Conservation (phyloP, 2,797 vertebrate genomes). For the Melopsittacus undulatus region DNA sequence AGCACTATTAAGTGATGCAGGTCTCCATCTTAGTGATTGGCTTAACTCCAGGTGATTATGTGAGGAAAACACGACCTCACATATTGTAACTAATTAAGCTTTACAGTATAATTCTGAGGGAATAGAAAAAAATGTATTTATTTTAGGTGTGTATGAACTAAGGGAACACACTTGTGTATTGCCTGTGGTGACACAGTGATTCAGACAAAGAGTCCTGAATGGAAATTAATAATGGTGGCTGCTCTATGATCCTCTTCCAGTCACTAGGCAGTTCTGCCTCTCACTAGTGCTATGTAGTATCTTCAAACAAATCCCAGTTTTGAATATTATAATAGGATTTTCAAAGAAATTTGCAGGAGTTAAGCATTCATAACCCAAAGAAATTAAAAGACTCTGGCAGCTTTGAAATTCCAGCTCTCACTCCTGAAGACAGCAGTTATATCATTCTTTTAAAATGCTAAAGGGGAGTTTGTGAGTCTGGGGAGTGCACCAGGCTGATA, state of each 20-base stretch:
- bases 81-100: neutral
- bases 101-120: neutral
- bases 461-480: neutral
- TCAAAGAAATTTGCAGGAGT: neutral
- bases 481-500: neutral
- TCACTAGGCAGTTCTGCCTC: neutral
- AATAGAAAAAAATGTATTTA: neutral
- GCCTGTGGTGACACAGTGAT: neutral
- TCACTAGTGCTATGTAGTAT: neutral
- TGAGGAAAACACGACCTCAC: neutral
- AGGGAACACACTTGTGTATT: neutral
- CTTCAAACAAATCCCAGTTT: slow-evolving; percentile 4
- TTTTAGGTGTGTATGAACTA: neutral
- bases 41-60: neutral
- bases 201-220: neutral
- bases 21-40: neutral
- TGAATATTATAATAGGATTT: slow-evolving; percentile 26
- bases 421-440: neutral
- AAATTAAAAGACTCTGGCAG: neutral
- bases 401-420: slow-evolving; percentile 11
- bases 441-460: neutral
- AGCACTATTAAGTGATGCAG: neutral
- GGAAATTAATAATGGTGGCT: neutral
- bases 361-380: slow-evolving; percentile 15
- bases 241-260: neutral